Base-by-base conservation (phyloP, 2,797 vertebrate genomes). In the Mormyrus hasselquistii region DNA sequence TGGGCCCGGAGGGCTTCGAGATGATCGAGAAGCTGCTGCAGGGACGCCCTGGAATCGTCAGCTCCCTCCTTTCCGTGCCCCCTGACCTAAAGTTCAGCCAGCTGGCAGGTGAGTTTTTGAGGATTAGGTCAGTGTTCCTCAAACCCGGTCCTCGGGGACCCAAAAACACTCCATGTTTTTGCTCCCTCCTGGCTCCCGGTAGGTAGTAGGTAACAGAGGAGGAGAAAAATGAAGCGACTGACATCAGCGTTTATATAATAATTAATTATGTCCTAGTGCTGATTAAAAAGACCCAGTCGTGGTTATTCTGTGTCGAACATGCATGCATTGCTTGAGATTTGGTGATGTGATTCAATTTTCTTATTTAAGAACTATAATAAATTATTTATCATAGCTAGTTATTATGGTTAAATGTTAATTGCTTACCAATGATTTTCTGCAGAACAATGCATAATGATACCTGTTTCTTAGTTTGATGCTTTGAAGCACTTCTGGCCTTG, bases 1-100 rank as follows among this genome's bases (percentile, higher is more conserved):
- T 99, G 73, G 98, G 98, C 87, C 97, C 97, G 89, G 97, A 98
- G 92, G 98, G 98, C 87, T 95, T 99, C 91, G 97, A 98, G 94
- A 97, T 99, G 93, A 99, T 99, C 94, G 98, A 97, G 91, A 97
- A 96, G 82, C 97, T 99, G 2, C 96, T 99, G 16, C 97, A 98
- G 93, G 95, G 95, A 44, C 96, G 98, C 94, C 92, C 93, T 79
- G 91, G 93, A 87, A 97, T 99, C 91, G 95, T 99, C 76, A 96
- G 98, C 92, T 96, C 93, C 84, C 95, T 97, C 91, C 93, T 97
- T 89, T 90, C 94, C 89, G 92, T 93, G 88, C 93, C 96, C 88
- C 92, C 93, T 90, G 97, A 98, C 91, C 95, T 93, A 90, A 95
- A 95, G 86, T 92, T 94, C 52, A 95, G 95, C 82, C 92, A 88